Conservation (phyloP, 2,113 vertebrate genomes). For the Amazona vittata region DNA sequence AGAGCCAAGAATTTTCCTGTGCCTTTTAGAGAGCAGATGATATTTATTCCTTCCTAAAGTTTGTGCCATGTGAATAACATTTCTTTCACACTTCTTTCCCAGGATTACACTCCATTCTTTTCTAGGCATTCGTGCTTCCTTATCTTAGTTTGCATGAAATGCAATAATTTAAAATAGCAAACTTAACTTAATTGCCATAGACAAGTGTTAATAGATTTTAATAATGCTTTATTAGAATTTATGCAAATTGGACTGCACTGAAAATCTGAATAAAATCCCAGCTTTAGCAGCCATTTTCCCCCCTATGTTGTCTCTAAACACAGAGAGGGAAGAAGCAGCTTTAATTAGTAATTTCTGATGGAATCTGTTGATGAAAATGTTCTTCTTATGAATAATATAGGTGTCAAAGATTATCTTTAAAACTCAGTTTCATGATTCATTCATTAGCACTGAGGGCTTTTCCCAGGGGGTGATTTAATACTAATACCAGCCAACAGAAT, state of each 20-base stretch:
- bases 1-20: conserved; percentile 60
- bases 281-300: conserved; percentile 34
- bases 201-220: conserved; percentile 87
- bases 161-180: conserved; percentile 74
- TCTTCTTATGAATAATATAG: conserved; percentile 64
- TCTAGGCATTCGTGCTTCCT: conserved; percentile 6
- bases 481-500: conserved; percentile 16
- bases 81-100: neutral
- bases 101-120: conserved; percentile 25
- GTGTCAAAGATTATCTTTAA: conserved; percentile 74
- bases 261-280: conserved; percentile 73
- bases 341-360: conserved; percentile 74
- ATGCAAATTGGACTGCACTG: conserved; percentile 76
- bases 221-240: conserved; percentile 81
- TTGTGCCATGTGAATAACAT: conserved; percentile 3
- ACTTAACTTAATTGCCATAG: conserved; percentile 80
- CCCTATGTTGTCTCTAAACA: conserved; percentile 54
- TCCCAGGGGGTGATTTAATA: conserved; percentile 42
- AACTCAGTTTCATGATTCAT: conserved; percentile 69
- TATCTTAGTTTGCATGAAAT: conserved; percentile 71
- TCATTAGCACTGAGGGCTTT: conserved; percentile 68
- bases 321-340: conserved; percentile 8
- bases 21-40: conserved; percentile 40
- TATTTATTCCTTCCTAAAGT: conserved; percentile 61
- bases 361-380: conserved; percentile 66